These are phyloP conservation scores for Tarsius wallacei DNA, from an alignment of 2,797 vertebrate genomes.

Conservation along the genomic window DNA sequence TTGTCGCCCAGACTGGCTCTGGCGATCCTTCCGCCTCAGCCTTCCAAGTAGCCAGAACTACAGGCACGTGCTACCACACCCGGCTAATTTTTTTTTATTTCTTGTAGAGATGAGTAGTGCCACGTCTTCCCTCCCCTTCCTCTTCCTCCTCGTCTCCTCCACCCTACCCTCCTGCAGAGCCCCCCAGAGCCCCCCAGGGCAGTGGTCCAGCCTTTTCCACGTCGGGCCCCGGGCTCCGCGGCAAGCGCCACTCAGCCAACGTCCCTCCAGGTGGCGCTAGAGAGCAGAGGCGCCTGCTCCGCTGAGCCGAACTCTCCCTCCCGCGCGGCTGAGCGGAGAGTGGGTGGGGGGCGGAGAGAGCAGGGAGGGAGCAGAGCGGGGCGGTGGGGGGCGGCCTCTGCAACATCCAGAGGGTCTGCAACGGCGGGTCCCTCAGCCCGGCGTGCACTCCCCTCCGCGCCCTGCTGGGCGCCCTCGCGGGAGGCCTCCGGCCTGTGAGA, in stretches of 20 bases:
- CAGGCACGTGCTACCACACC: too few relatives aligned
- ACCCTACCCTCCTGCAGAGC: not conserved
- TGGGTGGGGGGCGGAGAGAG: not conserved
- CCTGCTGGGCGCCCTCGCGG: not conserved
- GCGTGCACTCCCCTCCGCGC: not conserved
- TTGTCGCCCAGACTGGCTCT: too few relatives aligned
- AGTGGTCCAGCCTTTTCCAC: not conserved
- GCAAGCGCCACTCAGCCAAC: not conserved
- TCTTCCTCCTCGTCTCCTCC: too few relatives aligned
- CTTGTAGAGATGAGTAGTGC: too few relatives aligned
- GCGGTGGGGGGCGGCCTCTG: not conserved
- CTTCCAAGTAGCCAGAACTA: too few relatives aligned
- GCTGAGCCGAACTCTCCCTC: not conserved
- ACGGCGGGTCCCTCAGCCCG: not conserved
- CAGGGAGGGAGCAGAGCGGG: too few relatives aligned
- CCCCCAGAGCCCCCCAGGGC: not conserved
- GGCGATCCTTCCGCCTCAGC: too few relatives aligned
- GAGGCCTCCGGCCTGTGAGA: not conserved
- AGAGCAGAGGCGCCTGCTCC: not conserved
- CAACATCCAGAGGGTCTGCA: too few relatives aligned
- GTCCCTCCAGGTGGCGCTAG: not conserved
- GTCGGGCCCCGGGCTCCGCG: fast-evolving
- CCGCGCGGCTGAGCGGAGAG: not conserved
- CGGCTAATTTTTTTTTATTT: too few relatives aligned
- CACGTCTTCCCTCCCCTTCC: not conserved